These are phyloP conservation scores for Drosophila kurseongensis DNA, from an alignment of 1,140 invertebrate genomes.

Conservation along the genomic window DNA sequence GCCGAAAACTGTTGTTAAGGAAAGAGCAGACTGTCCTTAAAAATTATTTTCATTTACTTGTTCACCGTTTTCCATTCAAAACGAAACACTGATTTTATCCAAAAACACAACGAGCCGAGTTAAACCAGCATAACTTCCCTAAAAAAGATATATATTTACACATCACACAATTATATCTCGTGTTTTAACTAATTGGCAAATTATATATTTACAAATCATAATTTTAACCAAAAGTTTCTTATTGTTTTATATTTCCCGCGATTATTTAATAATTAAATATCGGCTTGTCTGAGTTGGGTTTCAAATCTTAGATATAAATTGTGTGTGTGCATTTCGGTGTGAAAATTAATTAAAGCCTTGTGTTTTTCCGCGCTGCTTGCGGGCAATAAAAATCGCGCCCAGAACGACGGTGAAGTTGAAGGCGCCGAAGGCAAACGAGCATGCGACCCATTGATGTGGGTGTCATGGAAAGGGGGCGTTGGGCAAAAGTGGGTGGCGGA, in stretches of 20 bases:
- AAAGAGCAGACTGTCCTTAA: too few relatives aligned
- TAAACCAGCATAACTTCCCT: too few relatives aligned
- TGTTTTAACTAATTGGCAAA: neutral
- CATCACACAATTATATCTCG: neutral
- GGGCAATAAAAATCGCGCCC: constrained; percentile 69
- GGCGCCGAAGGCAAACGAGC: constrained; percentile 57
- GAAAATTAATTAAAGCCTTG: constrained; percentile 62
- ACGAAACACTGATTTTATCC: too few relatives aligned
- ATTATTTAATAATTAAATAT: too few relatives aligned
- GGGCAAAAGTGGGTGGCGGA: neutral
- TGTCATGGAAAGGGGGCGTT: neutral
- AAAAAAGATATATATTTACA: neutral
- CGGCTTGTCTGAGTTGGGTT: too few relatives aligned
- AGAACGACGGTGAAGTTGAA: constrained; percentile 57
- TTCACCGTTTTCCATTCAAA: too few relatives aligned
- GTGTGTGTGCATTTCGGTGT: constrained; percentile 11
- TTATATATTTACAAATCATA: neutral
- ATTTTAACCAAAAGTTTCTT: too few relatives aligned
- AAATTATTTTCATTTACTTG: too few relatives aligned
- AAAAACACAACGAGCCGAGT: too few relatives aligned
- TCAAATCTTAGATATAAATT: neutral
- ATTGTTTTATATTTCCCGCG: too few relatives aligned
- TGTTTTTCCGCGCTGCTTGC: constrained; percentile 40
- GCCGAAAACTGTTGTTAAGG: too few relatives aligned
- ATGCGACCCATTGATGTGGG: constrained; percentile 3